Evolutionary conservation across 2,888 invertebrate species (phyloP), one percentile per base, ranked within the genome.

Genomic region (Nebria salina): DNA sequence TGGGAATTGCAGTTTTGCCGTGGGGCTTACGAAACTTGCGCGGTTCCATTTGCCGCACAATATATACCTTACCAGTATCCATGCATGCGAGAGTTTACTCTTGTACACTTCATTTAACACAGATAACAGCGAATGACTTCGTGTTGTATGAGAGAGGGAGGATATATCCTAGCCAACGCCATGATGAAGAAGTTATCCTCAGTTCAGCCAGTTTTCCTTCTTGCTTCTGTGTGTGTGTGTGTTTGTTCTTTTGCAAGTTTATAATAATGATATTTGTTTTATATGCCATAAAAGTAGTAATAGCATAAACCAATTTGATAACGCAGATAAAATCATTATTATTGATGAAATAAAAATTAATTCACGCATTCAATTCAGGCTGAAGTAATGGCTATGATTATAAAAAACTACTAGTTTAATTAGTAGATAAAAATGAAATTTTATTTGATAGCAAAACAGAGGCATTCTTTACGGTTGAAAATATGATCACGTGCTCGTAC

Each of bases 1-100:
- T 91, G 90, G 90, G 90, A 91, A 91, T 91, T 91, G 91, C 90
- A 90, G 90, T 91, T 91, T 90, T 90, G 90, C 90, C 70, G 70
- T 20, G 90, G 90, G 90, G 91, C 91, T 91, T 91, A 77, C 70
- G 20, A 70, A 77, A 77, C 77, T 77, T 76, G 72, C 42, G 64
- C 66, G 77, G 64, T 25, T 66, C 15, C 43, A 70, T 68, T 25
- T 66, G 8, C 66, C 54, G 54, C 54, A 54, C 54, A 54, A 54
- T 54, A 54, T 76, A 91, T 91, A 90, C 82, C 82, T 89, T 90
- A 90, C 64, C 34, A 65, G 65, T 41, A 41, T 34, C 72, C 73
- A 13, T 73, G 42, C 42, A 73, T 43, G 43, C 73, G 4, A 41
- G 74, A 15, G 64, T 72, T 73, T 65, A 65, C 65, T 84, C 83